Conservation (phyloP, 37 sponge, comb jelly and placozoan genomes). For the Ianthella basta region DNA sequence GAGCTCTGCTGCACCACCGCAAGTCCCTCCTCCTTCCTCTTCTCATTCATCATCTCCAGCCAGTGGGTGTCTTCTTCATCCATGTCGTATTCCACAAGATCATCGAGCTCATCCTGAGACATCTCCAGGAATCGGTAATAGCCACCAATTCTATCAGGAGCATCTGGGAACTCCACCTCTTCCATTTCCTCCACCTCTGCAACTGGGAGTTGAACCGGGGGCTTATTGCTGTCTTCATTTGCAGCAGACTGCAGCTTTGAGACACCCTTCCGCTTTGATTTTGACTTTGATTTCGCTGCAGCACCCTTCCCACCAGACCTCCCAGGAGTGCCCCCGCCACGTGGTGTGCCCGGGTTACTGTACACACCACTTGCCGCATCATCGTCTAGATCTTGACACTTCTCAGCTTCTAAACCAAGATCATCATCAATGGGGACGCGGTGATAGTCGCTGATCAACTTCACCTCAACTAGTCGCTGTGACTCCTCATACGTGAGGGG, state of each 20-base stretch:
- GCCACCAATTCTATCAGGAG: slow-evolving; percentile 44
- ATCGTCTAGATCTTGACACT: slow-evolving; percentile 19
- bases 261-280: neutral
- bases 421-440: slow-evolving; percentile 71
- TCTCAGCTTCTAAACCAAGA: neutral
- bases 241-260: slow-evolving; percentile 59
- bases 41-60: slow-evolving; percentile 91
- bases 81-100: slow-evolving; percentile 96
- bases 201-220: slow-evolving; percentile 27
- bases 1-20: slow-evolving; percentile 75
- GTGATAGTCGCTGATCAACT: slow-evolving; percentile 56
- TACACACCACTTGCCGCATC: neutral
- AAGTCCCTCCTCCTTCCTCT: slow-evolving; percentile 79
- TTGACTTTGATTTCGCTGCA: neutral
- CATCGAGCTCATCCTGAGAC: slow-evolving; percentile 83
- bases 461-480: slow-evolving; percentile 78
- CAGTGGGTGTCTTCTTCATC: slow-evolving; percentile 98
- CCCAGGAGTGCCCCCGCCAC: slow-evolving; percentile 11
- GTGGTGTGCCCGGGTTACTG: slow-evolving; percentile 26
- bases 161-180: slow-evolving; percentile 54
- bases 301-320: slow-evolving; percentile 23
- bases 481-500: slow-evolving; percentile 84
- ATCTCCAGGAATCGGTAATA: slow-evolving; percentile 82
- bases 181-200: slow-evolving; percentile 51
- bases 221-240: slow-evolving; percentile 1